A percentile compares a stretch with the other conserved stretches of the same genome.
Conservation (phyloP, 2,888 invertebrate genomes). For the Leucophenga maculata region DNA sequence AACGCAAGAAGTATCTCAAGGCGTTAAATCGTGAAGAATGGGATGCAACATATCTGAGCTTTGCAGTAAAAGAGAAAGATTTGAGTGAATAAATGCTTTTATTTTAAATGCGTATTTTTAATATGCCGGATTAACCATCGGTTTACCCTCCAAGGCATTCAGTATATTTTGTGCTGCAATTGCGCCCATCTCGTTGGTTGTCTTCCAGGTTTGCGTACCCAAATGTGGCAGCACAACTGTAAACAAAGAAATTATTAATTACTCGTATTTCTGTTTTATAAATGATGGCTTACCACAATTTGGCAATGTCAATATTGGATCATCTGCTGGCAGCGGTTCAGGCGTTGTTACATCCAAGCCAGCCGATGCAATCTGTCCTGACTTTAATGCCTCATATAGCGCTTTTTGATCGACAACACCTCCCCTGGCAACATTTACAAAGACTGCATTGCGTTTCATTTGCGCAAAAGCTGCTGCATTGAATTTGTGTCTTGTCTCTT, state of each 20-base stretch:
- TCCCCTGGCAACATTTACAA: conserved; percentile 91
- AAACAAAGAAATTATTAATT: conserved; percentile 3
- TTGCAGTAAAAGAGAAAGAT: conserved; percentile 47
- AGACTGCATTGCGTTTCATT: conserved; percentile 90
- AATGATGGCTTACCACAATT: conserved; percentile 80
- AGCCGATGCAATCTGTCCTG: conserved; percentile 85
- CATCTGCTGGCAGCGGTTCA: conserved; percentile 88
- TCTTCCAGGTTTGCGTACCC: conserved; percentile 86
- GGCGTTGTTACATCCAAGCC: conserved; percentile 94
- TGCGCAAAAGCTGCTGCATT: conserved; percentile 82
- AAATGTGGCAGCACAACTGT: conserved; percentile 88
- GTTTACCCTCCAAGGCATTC: conserved; percentile 80
- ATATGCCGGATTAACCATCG: conserved; percentile 77
- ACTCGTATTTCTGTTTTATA: background rate
- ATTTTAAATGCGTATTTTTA: background rate
- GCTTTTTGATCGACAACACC: conserved; percentile 85
- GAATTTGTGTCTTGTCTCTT: conserved; percentile 85
- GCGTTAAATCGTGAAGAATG: conserved; percentile 67
- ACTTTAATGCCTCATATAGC: conserved; percentile 82
- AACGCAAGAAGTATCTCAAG: conserved; percentile 66
- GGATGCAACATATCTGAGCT: conserved; percentile 61
- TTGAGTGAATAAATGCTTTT: conserved; percentile 41
- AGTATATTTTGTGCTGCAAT: conserved; percentile 86
- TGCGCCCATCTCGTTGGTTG: conserved; percentile 85
- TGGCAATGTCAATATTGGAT: conserved; percentile 82